These are phyloP conservation scores for Okamejei kenojei DNA, from an alignment of 2,797 vertebrate genomes.

Conservation along the genomic window DNA sequence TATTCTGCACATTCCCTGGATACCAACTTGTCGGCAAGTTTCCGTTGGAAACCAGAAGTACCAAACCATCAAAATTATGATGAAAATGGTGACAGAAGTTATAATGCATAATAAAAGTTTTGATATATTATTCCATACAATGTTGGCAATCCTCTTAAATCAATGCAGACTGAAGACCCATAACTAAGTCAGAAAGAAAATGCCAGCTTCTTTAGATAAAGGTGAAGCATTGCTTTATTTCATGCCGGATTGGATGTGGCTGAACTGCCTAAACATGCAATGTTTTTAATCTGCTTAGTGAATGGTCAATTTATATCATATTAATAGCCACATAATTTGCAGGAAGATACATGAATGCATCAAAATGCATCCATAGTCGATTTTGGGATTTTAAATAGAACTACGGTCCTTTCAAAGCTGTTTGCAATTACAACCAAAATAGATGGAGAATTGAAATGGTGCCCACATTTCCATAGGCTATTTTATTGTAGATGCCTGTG, in stretches of 20 bases:
- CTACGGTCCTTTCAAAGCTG: not conserved
- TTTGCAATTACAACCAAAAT: constrained; percentile 10
- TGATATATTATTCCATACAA: not conserved
- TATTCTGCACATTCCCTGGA: not conserved
- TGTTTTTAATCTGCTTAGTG: constrained; percentile 16
- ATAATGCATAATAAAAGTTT: not conserved
- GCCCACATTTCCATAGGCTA: not conserved
- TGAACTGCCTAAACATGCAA: constrained; percentile 14
- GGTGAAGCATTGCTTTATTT: not conserved
- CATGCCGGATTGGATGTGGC: constrained; percentile 13
- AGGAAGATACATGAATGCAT: not conserved
- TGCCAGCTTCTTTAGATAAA: constrained; percentile 4
- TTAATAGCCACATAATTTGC: not conserved
- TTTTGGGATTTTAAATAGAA: not conserved
- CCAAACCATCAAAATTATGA: not conserved
- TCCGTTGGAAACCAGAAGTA: not conserved
- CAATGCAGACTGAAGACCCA: not conserved
- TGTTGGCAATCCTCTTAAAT: constrained; percentile 5
- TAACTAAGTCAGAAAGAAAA: constrained; percentile 4
- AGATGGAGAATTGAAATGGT: not conserved
- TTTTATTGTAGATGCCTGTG: too few species aligned
- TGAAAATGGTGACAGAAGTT: not conserved
- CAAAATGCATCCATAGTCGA: not conserved
- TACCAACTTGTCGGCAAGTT: not conserved
- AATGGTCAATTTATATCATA: constrained; percentile 29